Base-by-base conservation (phyloP, 2,888 invertebrate species). In the Lepas anatifera region DNA sequence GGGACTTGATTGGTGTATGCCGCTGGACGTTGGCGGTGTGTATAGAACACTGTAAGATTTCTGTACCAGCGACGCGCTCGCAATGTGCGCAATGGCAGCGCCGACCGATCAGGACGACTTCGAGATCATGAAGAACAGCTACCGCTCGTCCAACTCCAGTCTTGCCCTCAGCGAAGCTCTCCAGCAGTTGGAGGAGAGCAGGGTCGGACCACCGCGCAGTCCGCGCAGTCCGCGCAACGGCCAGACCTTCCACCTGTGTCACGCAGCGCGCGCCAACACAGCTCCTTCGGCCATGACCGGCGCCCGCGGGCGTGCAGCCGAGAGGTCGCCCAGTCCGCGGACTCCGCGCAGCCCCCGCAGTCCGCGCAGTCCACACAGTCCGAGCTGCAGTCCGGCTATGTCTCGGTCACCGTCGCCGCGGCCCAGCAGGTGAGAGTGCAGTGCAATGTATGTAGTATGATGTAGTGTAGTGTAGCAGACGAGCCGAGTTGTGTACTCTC, bases 391-490 rank as follows among this genome's bases (percentile, higher is more conserved):
- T 11, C 64, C 70, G 8, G 18, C 68, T n/a, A 68, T 68, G 25
- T 72, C 72, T 7, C 68, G 72, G 22, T 69, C 72, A 7, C 69
- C 69, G 35, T 72, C 72, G 1, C 70, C 72, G 52, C 52, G 18
- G 10, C 52, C 52, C n/a, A 29, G 29, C 52, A 52, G 52, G 52
- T 52, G 16, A 52, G 52, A 2, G 1, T 46, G 46, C n/a, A 22
- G 46, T 7, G 3, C n/a, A n/a, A n/a, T n/a, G n/a, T n/a, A n/a
- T n/a, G n/a, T n/a, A n/a, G n/a, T n/a, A n/a, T n/a, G n/a, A n/a
- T n/a, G n/a, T n/a, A n/a, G n/a, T n/a, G n/a, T n/a, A n/a, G n/a
- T n/a, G n/a, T n/a, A n/a, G n/a, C n/a, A n/a, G n/a, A n/a, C n/a
- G n/a, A n/a, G n/a, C n/a, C n/a, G n/a, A n/a, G n/a, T n/a, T n/a